phyloP scores from a whole-genome alignment of 2,113 vertebrate genomes.

The Gnathonemus longibarbis region DNA sequence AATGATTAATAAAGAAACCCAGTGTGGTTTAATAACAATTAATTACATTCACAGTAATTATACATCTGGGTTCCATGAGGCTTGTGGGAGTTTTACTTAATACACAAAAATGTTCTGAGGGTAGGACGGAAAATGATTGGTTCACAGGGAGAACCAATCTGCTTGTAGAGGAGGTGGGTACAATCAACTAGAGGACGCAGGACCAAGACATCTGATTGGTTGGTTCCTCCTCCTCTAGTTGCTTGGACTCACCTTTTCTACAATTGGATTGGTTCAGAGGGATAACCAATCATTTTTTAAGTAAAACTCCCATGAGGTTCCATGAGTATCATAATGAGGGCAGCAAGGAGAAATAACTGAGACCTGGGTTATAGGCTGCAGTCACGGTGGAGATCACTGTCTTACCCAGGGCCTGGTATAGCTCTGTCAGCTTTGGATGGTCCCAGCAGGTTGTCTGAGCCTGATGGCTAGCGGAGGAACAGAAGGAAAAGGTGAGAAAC shows the following conservation, averaged over 20 bases:
- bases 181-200: too few relatives aligned
- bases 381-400: not conserved
- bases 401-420: slow-evolving; percentile 75
- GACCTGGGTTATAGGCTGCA: not conserved
- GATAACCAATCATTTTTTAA: too few relatives aligned
- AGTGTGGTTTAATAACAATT: slow-evolving; percentile 12
- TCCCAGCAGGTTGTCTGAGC: slow-evolving; percentile 79
- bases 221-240: too few relatives aligned
- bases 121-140: too few relatives aligned
- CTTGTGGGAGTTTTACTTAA: too few relatives aligned
- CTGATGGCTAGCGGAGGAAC: slow-evolving; percentile 61
- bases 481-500: slow-evolving; percentile 51
- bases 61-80: not conserved
- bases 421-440: slow-evolving; percentile 76
- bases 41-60: slow-evolving; percentile 12
- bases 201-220: too few relatives aligned
- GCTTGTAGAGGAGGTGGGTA: too few relatives aligned
- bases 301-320: too few relatives aligned
- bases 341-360: not conserved
- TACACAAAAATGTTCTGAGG: too few relatives aligned
- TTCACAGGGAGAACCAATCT: too few relatives aligned
- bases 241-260: too few relatives aligned
- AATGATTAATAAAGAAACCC: slow-evolving; percentile 2
- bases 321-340: not conserved
- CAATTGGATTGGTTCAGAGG: too few relatives aligned